Conservation (phyloP, 1,140 invertebrate genomes). For the Nasonia longicornis region DNA sequence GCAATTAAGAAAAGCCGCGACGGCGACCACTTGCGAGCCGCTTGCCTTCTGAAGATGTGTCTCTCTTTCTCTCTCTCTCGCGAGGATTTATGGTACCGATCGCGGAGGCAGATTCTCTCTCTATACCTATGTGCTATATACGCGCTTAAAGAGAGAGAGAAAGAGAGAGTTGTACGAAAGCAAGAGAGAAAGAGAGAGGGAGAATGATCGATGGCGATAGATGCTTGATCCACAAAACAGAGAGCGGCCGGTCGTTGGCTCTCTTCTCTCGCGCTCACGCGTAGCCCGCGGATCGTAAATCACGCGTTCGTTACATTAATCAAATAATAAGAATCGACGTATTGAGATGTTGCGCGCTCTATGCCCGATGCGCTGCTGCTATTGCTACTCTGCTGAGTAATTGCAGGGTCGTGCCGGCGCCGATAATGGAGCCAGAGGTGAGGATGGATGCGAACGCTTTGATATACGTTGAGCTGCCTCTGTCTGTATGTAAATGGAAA, state of each 20-base stretch:
- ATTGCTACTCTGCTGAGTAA: not conserved
- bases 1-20: slow-evolving; percentile 33
- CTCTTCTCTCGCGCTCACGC: not conserved
- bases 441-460: slow-evolving; percentile 15
- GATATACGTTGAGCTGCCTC: not conserved
- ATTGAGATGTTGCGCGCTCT: slow-evolving; percentile 30
- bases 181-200: not conserved
- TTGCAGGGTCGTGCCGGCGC: not conserved
- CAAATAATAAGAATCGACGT: slow-evolving; percentile 32
- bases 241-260: slow-evolving; percentile 18
- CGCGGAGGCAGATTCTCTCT: slow-evolving; percentile 38
- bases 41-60: not conserved
- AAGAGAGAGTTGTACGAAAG: slow-evolving; percentile 16
- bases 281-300: slow-evolving; percentile 33
- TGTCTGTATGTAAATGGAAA: not conserved
- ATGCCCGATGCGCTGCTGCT: slow-evolving; percentile 1
- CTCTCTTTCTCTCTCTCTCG: too few relatives aligned
- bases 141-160: slow-evolving; percentile 14
- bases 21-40: slow-evolving; percentile 17
- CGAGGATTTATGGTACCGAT: slow-evolving; percentile 41
- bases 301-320: slow-evolving; percentile 42
- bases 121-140: not conserved
- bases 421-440: not conserved
- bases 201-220: slow-evolving; percentile 54
- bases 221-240: slow-evolving; percentile 46